phyloP scores from a whole-genome alignment of 2,797 vertebrate species.

The Bovichtus variegatus region DNA sequence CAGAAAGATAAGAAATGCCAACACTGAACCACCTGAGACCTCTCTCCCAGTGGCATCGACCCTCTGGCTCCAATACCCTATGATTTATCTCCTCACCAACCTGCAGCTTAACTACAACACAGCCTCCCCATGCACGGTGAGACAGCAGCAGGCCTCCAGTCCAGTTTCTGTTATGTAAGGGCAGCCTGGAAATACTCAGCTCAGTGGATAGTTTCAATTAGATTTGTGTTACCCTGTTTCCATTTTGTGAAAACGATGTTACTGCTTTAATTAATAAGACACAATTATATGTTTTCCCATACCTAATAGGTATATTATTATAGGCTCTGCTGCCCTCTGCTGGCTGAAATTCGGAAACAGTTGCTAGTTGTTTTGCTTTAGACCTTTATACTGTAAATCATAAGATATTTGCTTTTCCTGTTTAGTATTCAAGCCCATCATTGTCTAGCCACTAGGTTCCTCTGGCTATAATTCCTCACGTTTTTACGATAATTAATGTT shows the following conservation, averaged over 20 bases:
- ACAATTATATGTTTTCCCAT: not conserved
- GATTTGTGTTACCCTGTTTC: not conserved
- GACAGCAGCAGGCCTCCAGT: not conserved
- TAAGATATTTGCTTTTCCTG: not conserved
- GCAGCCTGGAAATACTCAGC: not conserved
- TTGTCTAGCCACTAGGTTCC: not conserved
- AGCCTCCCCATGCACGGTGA: not conserved
- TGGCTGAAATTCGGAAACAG: slow-evolving; percentile 31
- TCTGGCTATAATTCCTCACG: not conserved
- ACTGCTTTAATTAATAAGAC: not conserved
- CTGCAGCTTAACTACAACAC: not conserved
- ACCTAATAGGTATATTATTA: not conserved
- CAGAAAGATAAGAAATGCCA: slow-evolving; percentile 1
- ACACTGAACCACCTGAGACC: slow-evolving; percentile 9
- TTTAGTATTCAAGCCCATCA: slow-evolving; percentile 5
- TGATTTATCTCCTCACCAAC: slow-evolving; percentile 6
- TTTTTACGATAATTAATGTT: not conserved
- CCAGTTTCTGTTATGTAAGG: not conserved
- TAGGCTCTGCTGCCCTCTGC: slow-evolving; percentile 63
- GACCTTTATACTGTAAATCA: not conserved
- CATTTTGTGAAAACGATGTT: slow-evolving; percentile 3
- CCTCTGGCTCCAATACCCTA: not conserved
- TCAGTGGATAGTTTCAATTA: not conserved
- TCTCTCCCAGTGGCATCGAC: slow-evolving; percentile 3
- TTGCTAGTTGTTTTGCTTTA: not conserved